phyloP scores from a whole-genome alignment of 2,113 vertebrate genomes.

The Meles meles region DNA sequence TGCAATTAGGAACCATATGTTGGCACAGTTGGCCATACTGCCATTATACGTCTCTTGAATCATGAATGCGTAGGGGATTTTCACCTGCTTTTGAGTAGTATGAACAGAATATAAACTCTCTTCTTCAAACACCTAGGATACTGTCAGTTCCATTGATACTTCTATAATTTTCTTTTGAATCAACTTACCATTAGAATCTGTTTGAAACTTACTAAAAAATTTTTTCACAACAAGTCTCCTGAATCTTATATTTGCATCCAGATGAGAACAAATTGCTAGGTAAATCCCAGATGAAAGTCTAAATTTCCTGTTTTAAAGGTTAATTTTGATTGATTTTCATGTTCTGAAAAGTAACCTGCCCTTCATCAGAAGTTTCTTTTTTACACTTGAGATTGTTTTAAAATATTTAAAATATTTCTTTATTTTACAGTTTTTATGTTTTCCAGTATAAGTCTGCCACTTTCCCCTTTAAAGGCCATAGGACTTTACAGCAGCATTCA shows the following conservation, averaged over 20 bases:
- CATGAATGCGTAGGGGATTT: background rate
- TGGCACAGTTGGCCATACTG: background rate
- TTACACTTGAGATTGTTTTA: background rate
- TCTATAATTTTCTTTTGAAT: background rate
- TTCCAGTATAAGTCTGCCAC: background rate
- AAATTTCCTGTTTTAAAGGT: background rate
- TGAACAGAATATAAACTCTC: background rate
- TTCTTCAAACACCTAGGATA: background rate
- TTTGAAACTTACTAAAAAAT: background rate
- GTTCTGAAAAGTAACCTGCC: background rate
- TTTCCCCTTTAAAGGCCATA: background rate
- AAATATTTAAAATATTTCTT: background rate
- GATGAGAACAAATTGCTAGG: background rate
- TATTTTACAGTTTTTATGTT: background rate
- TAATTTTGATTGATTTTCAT: background rate
- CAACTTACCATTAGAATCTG: background rate
- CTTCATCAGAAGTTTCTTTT: background rate
- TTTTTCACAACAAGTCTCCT: background rate
- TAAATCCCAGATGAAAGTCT: background rate
- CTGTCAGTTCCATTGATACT: background rate
- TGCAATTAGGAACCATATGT: background rate
- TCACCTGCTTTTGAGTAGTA: background rate
- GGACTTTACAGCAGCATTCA: background rate
- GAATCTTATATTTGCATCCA: background rate
- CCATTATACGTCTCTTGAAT: background rate